Conservation (phyloP, 2,888 invertebrate species). For the Agrilus cyanescens region DNA sequence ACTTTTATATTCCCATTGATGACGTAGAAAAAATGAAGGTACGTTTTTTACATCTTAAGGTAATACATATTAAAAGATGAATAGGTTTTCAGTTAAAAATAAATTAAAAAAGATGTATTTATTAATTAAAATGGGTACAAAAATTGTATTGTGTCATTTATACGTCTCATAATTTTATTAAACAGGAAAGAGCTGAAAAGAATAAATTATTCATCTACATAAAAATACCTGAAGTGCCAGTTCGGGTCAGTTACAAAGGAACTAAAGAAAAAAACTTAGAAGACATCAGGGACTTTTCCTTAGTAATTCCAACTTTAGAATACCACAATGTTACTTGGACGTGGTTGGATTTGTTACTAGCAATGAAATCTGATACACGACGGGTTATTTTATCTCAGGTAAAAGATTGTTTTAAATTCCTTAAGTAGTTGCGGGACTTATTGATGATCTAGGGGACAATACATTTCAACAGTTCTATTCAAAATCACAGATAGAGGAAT, state of each 20-base stretch:
- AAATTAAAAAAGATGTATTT: conserved; percentile 1
- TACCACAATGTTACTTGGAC: conserved; percentile 99
- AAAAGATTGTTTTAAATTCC: too few species aligned
- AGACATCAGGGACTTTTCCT: conserved; percentile 86
- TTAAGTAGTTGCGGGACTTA: too few species aligned
- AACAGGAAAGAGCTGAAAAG: conserved; percentile 89
- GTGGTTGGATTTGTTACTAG: conserved; percentile 92
- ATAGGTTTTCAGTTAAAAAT: too few species aligned
- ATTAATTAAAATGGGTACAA: neutral
- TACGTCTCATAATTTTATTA: conserved; percentile 17
- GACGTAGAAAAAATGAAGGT: conserved; percentile 97
- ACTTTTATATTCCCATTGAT: conserved; percentile 83
- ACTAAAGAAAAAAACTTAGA: conserved; percentile 97
- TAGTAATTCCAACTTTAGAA: conserved; percentile 91
- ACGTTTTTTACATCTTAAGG: conserved; percentile 2
- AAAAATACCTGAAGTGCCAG: conserved; percentile 87
- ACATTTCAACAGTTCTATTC: too few species aligned
- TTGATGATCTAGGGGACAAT: too few species aligned
- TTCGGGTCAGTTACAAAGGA: conserved; percentile 85
- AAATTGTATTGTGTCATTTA: neutral
- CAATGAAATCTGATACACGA: conserved; percentile 89
- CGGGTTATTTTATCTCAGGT: conserved; percentile 74
- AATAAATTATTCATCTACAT: conserved; percentile 98
- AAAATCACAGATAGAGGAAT: too few species aligned
- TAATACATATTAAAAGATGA: neutral